A percentile compares a stretch with the other conserved stretches of the same genome.
Evolutionary conservation across 2,888 invertebrate species (phyloP).

Genomic region (Rhamnusium bicolor): DNA sequence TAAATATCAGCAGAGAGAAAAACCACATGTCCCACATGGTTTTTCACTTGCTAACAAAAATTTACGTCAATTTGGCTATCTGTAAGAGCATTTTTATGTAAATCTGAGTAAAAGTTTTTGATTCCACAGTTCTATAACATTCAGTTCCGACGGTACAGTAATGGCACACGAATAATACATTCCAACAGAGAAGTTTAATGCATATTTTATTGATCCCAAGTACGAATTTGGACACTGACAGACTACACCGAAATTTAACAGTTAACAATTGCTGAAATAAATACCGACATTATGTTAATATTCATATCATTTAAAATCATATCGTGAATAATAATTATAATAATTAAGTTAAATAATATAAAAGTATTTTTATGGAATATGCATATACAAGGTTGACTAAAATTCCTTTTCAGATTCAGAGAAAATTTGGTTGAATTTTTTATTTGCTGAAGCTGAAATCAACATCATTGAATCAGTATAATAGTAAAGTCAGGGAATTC

Average conservation of each 20-base stretch:
- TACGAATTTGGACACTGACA: neutral
- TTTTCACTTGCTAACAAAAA: neutral
- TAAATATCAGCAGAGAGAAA: no score
- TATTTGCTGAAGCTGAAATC: no score
- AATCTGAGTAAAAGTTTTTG: constrained; percentile 15
- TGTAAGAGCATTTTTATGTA: constrained; percentile 33
- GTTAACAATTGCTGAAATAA: neutral
- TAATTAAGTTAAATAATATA: no score
- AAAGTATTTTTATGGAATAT: no score
- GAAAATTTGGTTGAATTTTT: no score
- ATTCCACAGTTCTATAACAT: constrained; percentile 15
- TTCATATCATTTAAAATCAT: no score
- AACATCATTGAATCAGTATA: no score
- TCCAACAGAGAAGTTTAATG: constrained; percentile 20
- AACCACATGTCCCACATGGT: neutral
- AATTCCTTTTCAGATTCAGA: no score
- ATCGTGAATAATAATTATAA: no score
- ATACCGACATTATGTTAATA: neutral
- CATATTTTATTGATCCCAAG: constrained; percentile 31
- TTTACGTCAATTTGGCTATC: neutral
- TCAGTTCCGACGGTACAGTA: constrained; percentile 10
- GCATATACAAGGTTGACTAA: no score
- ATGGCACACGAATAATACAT: constrained; percentile 15
- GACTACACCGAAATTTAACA: neutral
- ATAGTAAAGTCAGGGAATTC: no score